Conservation (phyloP, 2,113 vertebrate species). For the Eubucco bourcierii region DNA sequence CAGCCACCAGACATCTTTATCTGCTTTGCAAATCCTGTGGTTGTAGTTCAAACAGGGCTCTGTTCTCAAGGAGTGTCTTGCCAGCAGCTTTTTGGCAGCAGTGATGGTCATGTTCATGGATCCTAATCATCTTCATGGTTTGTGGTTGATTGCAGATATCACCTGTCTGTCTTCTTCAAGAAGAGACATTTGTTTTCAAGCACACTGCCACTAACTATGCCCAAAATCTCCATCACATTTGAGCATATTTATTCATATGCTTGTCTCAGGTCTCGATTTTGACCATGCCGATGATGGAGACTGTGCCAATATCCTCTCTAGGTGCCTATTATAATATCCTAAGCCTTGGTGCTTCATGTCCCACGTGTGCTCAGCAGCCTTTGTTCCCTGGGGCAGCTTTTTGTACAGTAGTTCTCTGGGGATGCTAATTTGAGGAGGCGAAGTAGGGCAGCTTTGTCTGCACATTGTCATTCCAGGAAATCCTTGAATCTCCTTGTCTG, state of each 20-base stretch:
- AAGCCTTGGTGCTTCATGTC: background rate
- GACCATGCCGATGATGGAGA: background rate
- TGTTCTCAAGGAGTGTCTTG: background rate
- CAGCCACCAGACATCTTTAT: background rate
- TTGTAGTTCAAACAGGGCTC: background rate
- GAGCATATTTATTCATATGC: rapidly evolving
- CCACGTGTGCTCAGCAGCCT: background rate
- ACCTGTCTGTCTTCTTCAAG: background rate
- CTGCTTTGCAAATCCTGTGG: background rate
- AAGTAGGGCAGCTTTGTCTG: conserved; percentile 11
- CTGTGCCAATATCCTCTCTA: background rate
- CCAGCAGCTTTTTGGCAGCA: background rate
- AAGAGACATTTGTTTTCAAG: background rate
- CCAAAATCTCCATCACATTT: background rate
- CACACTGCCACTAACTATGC: background rate
- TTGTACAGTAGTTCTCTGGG: background rate
- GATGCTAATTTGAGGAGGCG: background rate
- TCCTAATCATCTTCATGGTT: rapidly evolving
- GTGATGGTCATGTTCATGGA: too few species aligned
- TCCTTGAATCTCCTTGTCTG: background rate
- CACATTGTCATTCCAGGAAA: background rate
- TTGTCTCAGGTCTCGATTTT: background rate
- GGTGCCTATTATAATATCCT: rapidly evolving
- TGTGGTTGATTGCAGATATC: background rate
- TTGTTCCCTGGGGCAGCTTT: background rate